Percentiles rank a stretch among this genome's conserved stretches.
These are phyloP conservation scores for Psix sp. DNA, from an alignment of 1,140 invertebrate species.

Conservation along the genomic window DNA sequence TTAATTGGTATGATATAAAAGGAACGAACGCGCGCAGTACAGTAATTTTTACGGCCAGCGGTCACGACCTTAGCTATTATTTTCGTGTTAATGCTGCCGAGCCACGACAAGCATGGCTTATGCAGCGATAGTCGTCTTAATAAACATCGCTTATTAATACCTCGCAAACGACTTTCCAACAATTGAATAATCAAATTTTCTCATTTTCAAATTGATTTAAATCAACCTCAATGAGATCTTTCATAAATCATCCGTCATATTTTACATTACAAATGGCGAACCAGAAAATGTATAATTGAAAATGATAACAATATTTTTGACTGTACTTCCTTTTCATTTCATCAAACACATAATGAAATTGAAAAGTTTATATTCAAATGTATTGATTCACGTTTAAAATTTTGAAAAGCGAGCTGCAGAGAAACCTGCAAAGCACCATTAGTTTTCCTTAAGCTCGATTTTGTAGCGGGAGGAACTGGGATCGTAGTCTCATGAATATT, in stretches of 20 bases:
- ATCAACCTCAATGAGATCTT: too few relatives aligned
- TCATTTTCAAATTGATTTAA: slow-evolving; percentile 11
- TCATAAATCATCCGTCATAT: too few relatives aligned
- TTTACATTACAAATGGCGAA: too few relatives aligned
- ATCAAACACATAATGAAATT: too few relatives aligned
- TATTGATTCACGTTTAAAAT: too few relatives aligned
- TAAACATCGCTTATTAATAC: slow-evolving; percentile 17
- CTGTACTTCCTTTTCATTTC: too few relatives aligned
- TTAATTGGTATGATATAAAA: slow-evolving; percentile 64
- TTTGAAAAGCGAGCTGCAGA: too few relatives aligned
- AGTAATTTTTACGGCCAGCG: slow-evolving; percentile 53
- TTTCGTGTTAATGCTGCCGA: slow-evolving; percentile 49
- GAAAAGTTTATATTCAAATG: too few relatives aligned
- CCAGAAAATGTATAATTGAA: too few relatives aligned
- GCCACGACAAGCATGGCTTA: slow-evolving; percentile 28
- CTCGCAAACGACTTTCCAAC: too few relatives aligned
- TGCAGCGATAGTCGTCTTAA: slow-evolving; percentile 30
- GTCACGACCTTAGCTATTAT: slow-evolving; percentile 56
- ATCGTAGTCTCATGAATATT: slow-evolving; percentile 40
- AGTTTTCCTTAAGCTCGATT: slow-evolving; percentile 26
- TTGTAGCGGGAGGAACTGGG: not conserved
- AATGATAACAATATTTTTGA: too few relatives aligned
- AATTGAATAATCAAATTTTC: too few relatives aligned
- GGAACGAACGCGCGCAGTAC: slow-evolving; percentile 34
- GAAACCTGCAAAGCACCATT: slow-evolving; percentile 21